These are phyloP conservation scores for Mystacornis crossleyi DNA, from an alignment of 2,113 vertebrate genomes.

Conservation along the genomic window DNA sequence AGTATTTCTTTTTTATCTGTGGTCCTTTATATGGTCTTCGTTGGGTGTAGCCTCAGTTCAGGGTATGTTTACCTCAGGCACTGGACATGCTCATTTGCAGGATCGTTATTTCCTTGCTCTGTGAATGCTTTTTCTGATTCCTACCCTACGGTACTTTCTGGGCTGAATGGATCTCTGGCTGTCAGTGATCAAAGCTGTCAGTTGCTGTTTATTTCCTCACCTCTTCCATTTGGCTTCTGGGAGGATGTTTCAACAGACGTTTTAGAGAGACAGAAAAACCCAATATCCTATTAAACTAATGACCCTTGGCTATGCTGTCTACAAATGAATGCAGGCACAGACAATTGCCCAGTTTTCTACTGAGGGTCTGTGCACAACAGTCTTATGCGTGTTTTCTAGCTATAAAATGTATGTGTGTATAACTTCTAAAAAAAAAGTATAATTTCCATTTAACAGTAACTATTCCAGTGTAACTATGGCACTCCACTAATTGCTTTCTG, in stretches of 20 bases:
- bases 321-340: slow-evolving; percentile 37
- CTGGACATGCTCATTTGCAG: not conserved
- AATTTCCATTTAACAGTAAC: not conserved
- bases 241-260: slow-evolving; percentile 76
- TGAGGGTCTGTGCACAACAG: not conserved
- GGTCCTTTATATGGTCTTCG: not conserved
- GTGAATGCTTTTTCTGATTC: not conserved
- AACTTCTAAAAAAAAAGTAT: not conserved
- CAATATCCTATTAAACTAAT: slow-evolving; percentile 81
- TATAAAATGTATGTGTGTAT: not conserved
- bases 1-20: not conserved
- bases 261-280: slow-evolving; percentile 73
- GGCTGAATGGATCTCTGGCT: slow-evolving; percentile 54
- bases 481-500: not conserved
- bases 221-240: slow-evolving; percentile 76
- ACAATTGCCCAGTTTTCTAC: slow-evolving; percentile 22
- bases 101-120: not conserved
- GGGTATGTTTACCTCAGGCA: not conserved
- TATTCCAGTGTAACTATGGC: not conserved
- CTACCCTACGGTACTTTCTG: not conserved
- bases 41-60: not conserved
- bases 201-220: slow-evolving; percentile 76
- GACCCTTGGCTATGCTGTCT: slow-evolving; percentile 70
- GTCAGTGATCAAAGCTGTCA: slow-evolving; percentile 69
- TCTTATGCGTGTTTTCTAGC: not conserved